phyloP scores from a whole-genome alignment of 53 echinoderm and acorn worm genomes.

The Glandiceps talaboti region DNA sequence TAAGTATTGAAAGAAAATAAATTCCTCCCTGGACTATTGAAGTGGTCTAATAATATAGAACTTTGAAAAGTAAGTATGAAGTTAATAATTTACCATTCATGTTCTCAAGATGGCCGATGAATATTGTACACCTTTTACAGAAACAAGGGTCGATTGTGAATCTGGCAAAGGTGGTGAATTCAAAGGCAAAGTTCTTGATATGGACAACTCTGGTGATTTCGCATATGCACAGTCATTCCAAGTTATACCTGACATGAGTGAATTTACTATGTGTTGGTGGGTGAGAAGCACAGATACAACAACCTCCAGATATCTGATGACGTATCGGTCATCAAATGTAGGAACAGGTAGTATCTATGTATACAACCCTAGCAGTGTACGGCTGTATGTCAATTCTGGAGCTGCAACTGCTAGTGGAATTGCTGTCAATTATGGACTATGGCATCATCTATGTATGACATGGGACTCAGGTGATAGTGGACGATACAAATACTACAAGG shows the following conservation, averaged over 20 bases:
- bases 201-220: neutral
- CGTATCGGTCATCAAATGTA: neutral
- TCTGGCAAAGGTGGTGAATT: neutral
- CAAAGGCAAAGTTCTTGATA: neutral
- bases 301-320: neutral
- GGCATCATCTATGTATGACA: neutral
- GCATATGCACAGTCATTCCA: neutral
- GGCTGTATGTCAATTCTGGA: neutral
- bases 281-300: neutral
- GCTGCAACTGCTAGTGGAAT: neutral
- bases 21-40: no score
- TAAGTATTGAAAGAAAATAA: no score
- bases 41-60: no score
- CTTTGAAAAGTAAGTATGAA: no score
- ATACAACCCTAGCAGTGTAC: neutral
- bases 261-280: neutral
- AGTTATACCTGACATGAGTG: neutral
- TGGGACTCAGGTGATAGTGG: neutral
- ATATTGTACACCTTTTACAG: no score
- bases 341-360: neutral
- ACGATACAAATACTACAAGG: neutral
- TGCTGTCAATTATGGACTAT: neutral
- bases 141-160: no score
- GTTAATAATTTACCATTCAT: no score
- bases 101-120: no score